Conservation (phyloP, 2,113 vertebrate species). For the Eleginops maclovinus region DNA sequence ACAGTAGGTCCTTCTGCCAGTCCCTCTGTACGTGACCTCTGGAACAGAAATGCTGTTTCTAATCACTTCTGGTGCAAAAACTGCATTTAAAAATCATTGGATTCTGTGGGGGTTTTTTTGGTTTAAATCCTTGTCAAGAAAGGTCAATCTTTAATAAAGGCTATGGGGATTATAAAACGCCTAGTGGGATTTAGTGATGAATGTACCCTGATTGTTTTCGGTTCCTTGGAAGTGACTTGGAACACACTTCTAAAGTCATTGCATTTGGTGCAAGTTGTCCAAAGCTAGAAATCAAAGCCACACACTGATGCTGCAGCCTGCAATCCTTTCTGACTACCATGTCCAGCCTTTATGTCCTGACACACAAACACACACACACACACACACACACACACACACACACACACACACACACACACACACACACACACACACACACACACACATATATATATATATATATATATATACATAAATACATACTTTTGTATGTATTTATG, state of each 20-base stretch:
- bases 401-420: constrained; percentile 10
- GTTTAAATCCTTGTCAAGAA: constrained; percentile 49
- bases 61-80: constrained; percentile 63
- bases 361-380: constrained; percentile 1
- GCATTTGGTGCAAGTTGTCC: constrained; percentile 47
- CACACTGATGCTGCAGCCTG: constrained; percentile 36
- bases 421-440: constrained; percentile 11
- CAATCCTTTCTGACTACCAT: constrained; percentile 53
- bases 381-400: constrained; percentile 1
- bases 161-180: constrained; percentile 59
- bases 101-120: constrained; percentile 42
- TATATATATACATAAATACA: constrained; percentile 16
- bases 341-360: constrained; percentile 9
- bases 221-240: constrained; percentile 31
- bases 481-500: constrained; percentile 19
- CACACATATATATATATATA: constrained; percentile 10
- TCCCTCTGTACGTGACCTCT: constrained; percentile 65
- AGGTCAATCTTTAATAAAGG: constrained; percentile 66
- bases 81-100: constrained; percentile 55
- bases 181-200: constrained; percentile 26
- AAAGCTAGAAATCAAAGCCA: constrained; percentile 43
- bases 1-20: constrained; percentile 79
- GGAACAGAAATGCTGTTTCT: constrained; percentile 79
- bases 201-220: constrained; percentile 66
- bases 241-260: constrained; percentile 41